phyloP scores from a whole-genome alignment of 1,140 invertebrate species.

The Microplitis mediator region DNA sequence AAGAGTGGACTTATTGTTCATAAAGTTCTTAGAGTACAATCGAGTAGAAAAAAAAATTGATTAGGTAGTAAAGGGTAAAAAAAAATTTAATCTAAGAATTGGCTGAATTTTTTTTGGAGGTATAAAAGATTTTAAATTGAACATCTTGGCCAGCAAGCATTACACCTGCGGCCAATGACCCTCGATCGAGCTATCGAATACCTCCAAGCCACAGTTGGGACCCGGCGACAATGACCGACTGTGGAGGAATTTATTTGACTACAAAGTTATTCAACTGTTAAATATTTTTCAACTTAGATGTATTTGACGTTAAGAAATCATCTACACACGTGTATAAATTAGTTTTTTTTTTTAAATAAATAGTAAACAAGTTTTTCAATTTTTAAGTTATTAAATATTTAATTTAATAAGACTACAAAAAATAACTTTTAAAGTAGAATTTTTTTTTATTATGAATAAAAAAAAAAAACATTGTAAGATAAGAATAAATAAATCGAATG shows the following conservation, averaged over 20 bases:
- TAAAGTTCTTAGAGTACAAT: neutral
- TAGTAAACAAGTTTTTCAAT: too few relatives aligned
- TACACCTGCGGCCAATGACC: conserved; percentile 60
- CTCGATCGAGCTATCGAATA: conserved; percentile 54
- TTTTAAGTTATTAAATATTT: neutral
- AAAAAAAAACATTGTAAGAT: neutral
- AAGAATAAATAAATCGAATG: neutral
- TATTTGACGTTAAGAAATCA: too few relatives aligned
- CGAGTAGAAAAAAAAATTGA: neutral
- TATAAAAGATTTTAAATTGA: conserved; percentile 35
- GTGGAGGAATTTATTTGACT: conserved; percentile 4
- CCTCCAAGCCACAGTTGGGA: conserved; percentile 44
- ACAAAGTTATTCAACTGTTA: neutral
- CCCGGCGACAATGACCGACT: conserved; percentile 37
- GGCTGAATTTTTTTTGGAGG: conserved; percentile 27
- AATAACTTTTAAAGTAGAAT: neutral
- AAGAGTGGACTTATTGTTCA: too few relatives aligned
- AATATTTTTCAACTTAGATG: neutral
- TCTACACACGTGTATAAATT: too few relatives aligned
- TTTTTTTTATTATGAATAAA: neutral
- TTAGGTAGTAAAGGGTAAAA: too few relatives aligned
- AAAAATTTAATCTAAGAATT: too few relatives aligned
- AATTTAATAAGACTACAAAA: neutral
- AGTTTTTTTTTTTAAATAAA: too few relatives aligned
- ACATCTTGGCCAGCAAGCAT: conserved; percentile 37